phyloP scores from a whole-genome alignment of 2,113 vertebrate species.

The Progne subis region DNA sequence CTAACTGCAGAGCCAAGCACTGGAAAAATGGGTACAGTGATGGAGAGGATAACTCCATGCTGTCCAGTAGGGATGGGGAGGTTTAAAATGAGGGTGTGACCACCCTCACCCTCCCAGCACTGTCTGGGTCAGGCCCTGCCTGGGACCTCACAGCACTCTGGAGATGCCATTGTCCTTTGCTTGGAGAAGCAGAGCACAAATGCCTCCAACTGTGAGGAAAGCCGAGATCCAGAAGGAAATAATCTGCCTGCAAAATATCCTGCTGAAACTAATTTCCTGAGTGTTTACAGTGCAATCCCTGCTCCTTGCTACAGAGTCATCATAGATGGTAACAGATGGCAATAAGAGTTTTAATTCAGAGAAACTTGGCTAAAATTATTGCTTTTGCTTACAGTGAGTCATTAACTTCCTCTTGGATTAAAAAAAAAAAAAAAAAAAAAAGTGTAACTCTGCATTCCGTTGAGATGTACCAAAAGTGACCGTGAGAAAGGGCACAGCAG shows the following conservation, averaged over 20 bases:
- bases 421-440: not conserved
- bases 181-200: not conserved
- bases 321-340: slow-evolving; percentile 56
- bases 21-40: not conserved
- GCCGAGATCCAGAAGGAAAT: slow-evolving; percentile 53
- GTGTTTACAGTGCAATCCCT: slow-evolving; percentile 33
- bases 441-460: not conserved
- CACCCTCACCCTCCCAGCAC: not conserved
- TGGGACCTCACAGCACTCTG: not conserved
- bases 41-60: not conserved
- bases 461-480: not conserved
- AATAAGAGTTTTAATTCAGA: slow-evolving; percentile 53
- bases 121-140: not conserved
- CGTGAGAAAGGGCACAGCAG: slow-evolving; percentile 29
- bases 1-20: not conserved
- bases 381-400: slow-evolving; percentile 58
- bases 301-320: slow-evolving; percentile 48
- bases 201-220: not conserved
- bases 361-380: slow-evolving; percentile 53
- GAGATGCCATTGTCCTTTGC: not conserved
- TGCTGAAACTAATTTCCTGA: slow-evolving; percentile 60
- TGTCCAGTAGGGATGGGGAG: not conserved
- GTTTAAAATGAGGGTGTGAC: not conserved
- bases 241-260: slow-evolving; percentile 54
- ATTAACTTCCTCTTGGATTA: slow-evolving; percentile 33